Percentiles rank a stretch among this genome's conserved stretches.
Evolutionary conservation across 1,140 invertebrate species (phyloP).

Genomic region (Gryllus bimaculatus): DNA sequence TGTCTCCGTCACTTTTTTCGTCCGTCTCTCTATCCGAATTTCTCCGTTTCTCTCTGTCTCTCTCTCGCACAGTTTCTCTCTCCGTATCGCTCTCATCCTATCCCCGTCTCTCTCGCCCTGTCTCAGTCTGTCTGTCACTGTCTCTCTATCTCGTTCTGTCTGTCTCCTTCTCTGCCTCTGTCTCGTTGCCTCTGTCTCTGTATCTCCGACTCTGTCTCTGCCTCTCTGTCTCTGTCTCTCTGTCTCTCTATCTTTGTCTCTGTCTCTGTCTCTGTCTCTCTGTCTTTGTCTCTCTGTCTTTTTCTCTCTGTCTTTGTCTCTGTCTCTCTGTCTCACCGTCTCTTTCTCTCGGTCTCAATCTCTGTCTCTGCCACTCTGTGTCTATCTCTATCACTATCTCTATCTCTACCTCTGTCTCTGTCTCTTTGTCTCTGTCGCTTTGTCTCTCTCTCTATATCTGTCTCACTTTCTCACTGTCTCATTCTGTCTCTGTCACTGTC

Average conservation of each 20-base stretch:
- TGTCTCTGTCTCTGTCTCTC: neutral
- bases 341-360: neutral
- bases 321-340: neutral
- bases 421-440: neutral
- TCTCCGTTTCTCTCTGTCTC: neutral
- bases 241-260: neutral
- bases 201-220: neutral
- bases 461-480: neutral
- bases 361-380: neutral
- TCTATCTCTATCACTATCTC: neutral
- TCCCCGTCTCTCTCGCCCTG: neutral
- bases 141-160: conserved; percentile 6
- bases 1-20: neutral
- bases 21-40: neutral
- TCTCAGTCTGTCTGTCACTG: conserved; percentile 4
- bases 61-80: neutral
- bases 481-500: no score
- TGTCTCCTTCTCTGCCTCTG: neutral
- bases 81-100: neutral
- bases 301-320: neutral
- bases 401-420: neutral
- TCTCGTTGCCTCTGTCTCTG: conserved; percentile 6
- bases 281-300: neutral
- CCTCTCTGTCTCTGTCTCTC: conserved; percentile 3
- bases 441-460: neutral